Evolutionary conservation across 2,113 vertebrate species (phyloP).

Genomic region (Aspidoscelis tigris): DNA sequence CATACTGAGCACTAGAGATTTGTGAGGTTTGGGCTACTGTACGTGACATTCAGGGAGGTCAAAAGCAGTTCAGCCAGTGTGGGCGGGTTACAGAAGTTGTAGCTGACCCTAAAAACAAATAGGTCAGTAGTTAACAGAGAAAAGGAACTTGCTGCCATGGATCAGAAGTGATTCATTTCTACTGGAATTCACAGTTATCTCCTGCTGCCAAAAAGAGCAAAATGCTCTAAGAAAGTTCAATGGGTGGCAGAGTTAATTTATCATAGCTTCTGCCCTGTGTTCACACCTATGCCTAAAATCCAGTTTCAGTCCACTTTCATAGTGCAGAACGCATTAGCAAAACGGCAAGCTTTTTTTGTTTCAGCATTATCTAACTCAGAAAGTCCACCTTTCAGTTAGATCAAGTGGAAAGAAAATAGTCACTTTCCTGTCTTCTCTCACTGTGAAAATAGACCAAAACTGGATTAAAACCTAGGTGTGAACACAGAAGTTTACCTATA

Average conservation of each 20-base stretch:
- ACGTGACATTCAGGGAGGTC: background rate
- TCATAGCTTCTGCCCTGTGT: background rate
- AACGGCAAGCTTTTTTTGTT: no score
- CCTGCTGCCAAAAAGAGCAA: background rate
- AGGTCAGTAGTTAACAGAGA: no score
- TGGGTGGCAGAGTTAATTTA: background rate
- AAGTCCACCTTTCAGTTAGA: no score
- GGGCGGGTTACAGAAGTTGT: background rate
- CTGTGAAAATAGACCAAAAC: no score
- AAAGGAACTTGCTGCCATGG: background rate
- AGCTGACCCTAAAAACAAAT: background rate
- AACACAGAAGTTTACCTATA: no score
- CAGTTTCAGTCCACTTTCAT: no score
- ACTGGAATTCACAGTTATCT: slow-evolving; percentile 1
- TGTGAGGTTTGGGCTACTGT: background rate
- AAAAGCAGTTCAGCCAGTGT: background rate
- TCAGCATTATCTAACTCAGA: no score
- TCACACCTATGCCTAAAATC: no score
- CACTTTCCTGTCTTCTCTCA: no score
- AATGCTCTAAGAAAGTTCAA: background rate
- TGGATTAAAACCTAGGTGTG: no score
- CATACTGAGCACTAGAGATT: background rate
- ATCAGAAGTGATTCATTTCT: background rate
- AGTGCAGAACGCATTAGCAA: no score
- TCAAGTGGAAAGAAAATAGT: no score